These are phyloP conservation scores for Xestia c-nigrum DNA, from an alignment of 2,888 invertebrate genomes.

Conservation along the genomic window DNA sequence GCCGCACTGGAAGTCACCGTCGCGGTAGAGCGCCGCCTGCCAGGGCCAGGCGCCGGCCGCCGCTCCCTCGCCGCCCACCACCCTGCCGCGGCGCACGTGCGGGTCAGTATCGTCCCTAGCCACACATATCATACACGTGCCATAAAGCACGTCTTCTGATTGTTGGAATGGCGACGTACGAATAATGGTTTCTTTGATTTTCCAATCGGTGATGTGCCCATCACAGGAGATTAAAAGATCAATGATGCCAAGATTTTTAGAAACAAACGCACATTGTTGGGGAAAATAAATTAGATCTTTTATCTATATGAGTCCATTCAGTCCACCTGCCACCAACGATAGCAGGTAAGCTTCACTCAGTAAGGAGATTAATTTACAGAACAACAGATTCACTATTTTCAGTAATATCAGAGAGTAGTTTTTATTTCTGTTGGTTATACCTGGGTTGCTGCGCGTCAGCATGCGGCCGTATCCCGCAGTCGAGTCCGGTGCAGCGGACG, in stretches of 20 bases:
- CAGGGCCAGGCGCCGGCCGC: conserved; percentile 95
- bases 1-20: conserved; percentile 96
- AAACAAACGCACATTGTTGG: not conserved
- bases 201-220: conserved; percentile 7
- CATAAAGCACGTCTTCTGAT: conserved; percentile 6
- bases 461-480: conserved; percentile 93
- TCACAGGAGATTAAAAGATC: conserved; percentile 15
- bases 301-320: not conserved
- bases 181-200: conserved; percentile 35
- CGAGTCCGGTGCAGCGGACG: conserved; percentile 92
- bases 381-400: not conserved
- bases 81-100: conserved; percentile 91
- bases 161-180: conserved; percentile 21
- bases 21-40: conserved; percentile 96
- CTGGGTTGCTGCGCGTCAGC: conserved; percentile 92
- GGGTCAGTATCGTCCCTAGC: conserved; percentile 76
- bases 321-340: not conserved
- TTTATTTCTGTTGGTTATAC: conserved; percentile 76
- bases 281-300: not conserved
- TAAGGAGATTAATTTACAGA: not conserved
- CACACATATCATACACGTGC: conserved; percentile 42
- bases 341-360: not conserved
- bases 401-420: not conserved
- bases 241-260: conserved; percentile 9
- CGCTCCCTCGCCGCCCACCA: conserved; percentile 95